A percentile compares a stretch with the other conserved stretches of the same genome.
phyloP scores from a whole-genome alignment of 64 coral and sea anemone species.

The Montipora efflorescens region DNA sequence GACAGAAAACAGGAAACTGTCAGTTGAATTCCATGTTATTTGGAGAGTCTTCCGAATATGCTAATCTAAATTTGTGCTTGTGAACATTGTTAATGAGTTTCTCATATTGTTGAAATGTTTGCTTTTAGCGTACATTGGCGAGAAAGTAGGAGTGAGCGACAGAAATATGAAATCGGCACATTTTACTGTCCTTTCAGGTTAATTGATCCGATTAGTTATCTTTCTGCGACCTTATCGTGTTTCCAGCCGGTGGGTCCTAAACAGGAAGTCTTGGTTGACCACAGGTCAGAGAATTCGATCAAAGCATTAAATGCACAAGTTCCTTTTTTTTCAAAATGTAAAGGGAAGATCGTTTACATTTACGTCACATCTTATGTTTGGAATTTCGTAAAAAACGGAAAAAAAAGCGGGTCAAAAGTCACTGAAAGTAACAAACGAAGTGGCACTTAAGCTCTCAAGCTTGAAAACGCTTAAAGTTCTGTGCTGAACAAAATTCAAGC shows the following conservation, averaged over 20 bases:
- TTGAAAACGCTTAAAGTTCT: too few relatives aligned
- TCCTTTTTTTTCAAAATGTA: not conserved
- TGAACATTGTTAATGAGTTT: not conserved
- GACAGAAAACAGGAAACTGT: slow-evolving; percentile 43
- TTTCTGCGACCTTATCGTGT: not conserved
- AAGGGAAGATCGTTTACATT: not conserved
- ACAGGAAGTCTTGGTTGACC: slow-evolving; percentile 10
- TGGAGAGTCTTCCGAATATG: not conserved
- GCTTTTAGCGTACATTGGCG: not conserved
- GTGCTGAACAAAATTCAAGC: too few relatives aligned
- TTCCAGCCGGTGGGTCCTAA: slow-evolving; percentile 26
- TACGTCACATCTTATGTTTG: not conserved
- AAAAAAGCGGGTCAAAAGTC: too few relatives aligned
- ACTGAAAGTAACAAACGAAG: too few relatives aligned
- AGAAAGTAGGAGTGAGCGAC: not conserved
- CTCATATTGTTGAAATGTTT: not conserved
- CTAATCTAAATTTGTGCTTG: slow-evolving; percentile 22
- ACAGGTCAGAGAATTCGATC: slow-evolving; percentile 2
- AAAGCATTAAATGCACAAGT: not conserved
- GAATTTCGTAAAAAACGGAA: too few relatives aligned
- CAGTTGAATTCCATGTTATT: slow-evolving; percentile 42
- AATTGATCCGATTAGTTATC: slow-evolving; percentile 53
- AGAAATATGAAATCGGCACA: slow-evolving; percentile 21
- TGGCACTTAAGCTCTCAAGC: too few relatives aligned
- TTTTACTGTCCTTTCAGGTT: not conserved